These are phyloP conservation scores for Steinernema scapterisci DNA, from an alignment of 2,888 invertebrate genomes.

Conservation along the genomic window DNA sequence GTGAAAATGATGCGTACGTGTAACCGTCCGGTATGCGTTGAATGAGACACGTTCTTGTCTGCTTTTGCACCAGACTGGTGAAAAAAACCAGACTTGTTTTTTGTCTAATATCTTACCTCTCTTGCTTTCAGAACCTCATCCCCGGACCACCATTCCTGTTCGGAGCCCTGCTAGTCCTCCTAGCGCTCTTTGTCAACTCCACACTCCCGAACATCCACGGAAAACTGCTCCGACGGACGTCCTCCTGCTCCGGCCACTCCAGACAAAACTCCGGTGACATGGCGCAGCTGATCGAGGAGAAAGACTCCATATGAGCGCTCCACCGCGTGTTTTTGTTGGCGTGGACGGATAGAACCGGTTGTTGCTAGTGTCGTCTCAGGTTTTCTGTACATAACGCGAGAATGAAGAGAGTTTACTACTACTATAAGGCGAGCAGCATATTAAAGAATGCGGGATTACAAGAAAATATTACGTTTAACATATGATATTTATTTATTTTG, in stretches of 20 bases:
- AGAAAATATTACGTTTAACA: neutral
- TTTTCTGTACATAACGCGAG: slow-evolving; percentile 28
- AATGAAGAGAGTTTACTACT: neutral
- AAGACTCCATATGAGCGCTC: slow-evolving; percentile 13
- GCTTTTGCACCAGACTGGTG: neutral
- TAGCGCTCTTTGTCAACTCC: slow-evolving; percentile 82
- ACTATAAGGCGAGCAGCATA: slow-evolving; percentile 10
- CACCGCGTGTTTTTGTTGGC: too few relatives aligned
- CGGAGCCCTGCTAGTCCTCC: slow-evolving; percentile 92
- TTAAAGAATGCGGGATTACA: neutral
- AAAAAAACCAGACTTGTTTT: too few relatives aligned
- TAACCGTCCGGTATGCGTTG: too few relatives aligned
- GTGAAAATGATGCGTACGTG: too few relatives aligned
- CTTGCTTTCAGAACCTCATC: slow-evolving; percentile 72
- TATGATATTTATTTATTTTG: neutral
- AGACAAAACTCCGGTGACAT: slow-evolving; percentile 6
- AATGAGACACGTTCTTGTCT: neutral
- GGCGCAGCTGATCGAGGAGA: slow-evolving; percentile 26
- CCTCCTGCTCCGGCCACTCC: neutral
- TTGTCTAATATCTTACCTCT: neutral
- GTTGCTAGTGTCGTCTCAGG: neutral
- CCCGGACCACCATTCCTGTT: slow-evolving; percentile 98
- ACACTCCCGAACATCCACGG: slow-evolving; percentile 49
- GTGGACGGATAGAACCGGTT: neutral
- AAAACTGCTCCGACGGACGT: neutral